phyloP scores from a whole-genome alignment of 1,140 invertebrate species.

The Drosophila takahashii region DNA sequence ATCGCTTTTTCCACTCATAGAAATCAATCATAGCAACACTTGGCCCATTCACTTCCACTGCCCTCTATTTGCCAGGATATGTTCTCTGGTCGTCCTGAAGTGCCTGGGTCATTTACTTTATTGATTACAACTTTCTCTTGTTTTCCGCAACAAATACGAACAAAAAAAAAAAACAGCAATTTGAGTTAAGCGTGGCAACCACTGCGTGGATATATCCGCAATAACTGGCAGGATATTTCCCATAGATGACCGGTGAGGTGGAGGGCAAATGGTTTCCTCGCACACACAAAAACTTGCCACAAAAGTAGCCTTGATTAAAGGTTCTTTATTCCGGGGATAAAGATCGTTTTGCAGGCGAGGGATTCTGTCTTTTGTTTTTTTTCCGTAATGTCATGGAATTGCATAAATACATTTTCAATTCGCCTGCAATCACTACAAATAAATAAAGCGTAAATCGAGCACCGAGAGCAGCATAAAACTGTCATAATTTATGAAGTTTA shows the following conservation, averaged over 20 bases:
- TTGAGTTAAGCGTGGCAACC: slow-evolving; percentile 27
- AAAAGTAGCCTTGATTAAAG: slow-evolving; percentile 59
- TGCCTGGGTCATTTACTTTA: slow-evolving; percentile 74
- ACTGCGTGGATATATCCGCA: slow-evolving; percentile 26
- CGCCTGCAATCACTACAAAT: slow-evolving; percentile 54
- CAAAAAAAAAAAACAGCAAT: slow-evolving; percentile 31
- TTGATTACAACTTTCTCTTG: slow-evolving; percentile 71
- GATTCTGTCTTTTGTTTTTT: slow-evolving; percentile 22
- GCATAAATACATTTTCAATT: slow-evolving; percentile 73
- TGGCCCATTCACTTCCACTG: slow-evolving; percentile 27
- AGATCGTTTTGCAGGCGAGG: not conserved
- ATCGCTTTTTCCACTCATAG: slow-evolving; percentile 34
- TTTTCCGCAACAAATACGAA: slow-evolving; percentile 27
- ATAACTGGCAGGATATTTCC: slow-evolving; percentile 30
- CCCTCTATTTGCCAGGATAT: slow-evolving; percentile 43
- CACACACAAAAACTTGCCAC: slow-evolving; percentile 31
- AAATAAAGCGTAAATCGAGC: slow-evolving; percentile 44
- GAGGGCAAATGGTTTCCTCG: slow-evolving; percentile 1
- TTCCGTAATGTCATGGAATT: slow-evolving; percentile 43
- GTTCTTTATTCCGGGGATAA: slow-evolving; percentile 17
- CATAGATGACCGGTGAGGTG: not conserved
- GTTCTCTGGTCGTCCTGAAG: slow-evolving; percentile 41
- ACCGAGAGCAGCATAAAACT: slow-evolving; percentile 44
- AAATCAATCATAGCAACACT: slow-evolving; percentile 54
- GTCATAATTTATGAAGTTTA: slow-evolving; percentile 77